Evolutionary conservation across 2,888 invertebrate genomes (phyloP).

Genomic region (Eilema caniola): DNA sequence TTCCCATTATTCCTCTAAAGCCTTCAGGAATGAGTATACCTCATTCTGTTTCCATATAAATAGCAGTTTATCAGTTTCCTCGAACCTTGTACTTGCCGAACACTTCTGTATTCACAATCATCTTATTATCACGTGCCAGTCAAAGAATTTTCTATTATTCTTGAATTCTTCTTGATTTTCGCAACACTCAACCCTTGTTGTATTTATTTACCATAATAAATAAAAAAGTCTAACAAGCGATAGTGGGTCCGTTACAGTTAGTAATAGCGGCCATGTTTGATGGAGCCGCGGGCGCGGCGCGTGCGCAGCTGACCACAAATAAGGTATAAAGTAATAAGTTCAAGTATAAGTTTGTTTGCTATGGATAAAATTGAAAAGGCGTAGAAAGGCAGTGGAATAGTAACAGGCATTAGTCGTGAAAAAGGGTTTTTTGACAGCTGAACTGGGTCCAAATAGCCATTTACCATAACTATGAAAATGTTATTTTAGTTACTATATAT

Average conservation of each 20-base stretch:
- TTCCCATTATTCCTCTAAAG: too few relatives aligned
- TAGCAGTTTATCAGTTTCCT: too few relatives aligned
- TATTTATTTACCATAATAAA: neutral
- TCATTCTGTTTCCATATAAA: too few relatives aligned
- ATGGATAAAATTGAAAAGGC: slow-evolving; percentile 18
- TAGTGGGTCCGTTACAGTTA: slow-evolving; percentile 46
- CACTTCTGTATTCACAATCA: too few relatives aligned
- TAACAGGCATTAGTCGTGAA: neutral
- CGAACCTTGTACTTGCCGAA: too few relatives aligned
- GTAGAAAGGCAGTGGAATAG: neutral
- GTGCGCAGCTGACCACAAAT: slow-evolving; percentile 49
- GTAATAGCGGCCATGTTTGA: slow-evolving; percentile 39
- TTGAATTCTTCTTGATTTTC: too few relatives aligned
- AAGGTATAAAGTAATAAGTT: slow-evolving; percentile 51
- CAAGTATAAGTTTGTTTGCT: slow-evolving; percentile 47
- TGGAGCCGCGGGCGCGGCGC: slow-evolving; percentile 49
- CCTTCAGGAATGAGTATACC: too few relatives aligned
- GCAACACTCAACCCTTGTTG: too few relatives aligned
- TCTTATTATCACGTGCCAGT: too few relatives aligned
- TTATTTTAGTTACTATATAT: too few relatives aligned
- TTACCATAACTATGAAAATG: neutral
- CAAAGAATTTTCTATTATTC: too few relatives aligned
- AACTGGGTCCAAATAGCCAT: neutral
- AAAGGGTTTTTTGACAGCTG: neutral
- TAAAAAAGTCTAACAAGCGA: slow-evolving; percentile 19